A percentile compares a stretch with the other conserved stretches of the same genome.
These are phyloP conservation scores for Acanthiza pusilla DNA, from an alignment of 2,797 vertebrate genomes.

Conservation along the genomic window DNA sequence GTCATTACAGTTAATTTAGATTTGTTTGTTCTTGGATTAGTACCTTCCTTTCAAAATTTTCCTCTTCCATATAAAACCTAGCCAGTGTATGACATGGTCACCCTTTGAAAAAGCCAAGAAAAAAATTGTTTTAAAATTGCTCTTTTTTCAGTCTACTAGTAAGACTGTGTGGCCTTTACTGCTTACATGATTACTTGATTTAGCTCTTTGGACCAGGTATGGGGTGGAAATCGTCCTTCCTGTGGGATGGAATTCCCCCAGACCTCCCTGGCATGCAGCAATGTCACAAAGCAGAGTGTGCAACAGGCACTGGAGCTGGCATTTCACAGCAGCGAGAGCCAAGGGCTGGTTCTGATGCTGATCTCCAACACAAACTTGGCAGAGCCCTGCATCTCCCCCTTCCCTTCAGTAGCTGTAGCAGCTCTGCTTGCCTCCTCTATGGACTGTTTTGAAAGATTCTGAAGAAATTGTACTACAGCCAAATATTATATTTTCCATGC, in stretches of 20 bases:
- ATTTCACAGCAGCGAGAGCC: not conserved
- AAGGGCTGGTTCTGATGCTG: not conserved
- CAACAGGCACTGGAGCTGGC: not conserved
- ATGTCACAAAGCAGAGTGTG: not conserved
- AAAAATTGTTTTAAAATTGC: not conserved
- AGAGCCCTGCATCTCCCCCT: not conserved
- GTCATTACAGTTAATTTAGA: not conserved
- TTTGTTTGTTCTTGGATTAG: not conserved
- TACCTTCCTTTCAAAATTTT: not conserved
- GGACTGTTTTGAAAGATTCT: not conserved
- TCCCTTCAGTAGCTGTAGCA: not conserved
- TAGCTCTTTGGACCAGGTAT: not conserved
- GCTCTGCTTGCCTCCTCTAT: not conserved
- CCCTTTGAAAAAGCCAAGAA: not conserved
- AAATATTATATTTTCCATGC: not conserved
- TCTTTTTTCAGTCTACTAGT: not conserved
- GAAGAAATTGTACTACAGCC: not conserved
- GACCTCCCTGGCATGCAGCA: rapidly evolving
- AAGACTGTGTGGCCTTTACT: not conserved
- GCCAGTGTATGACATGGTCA: no score
- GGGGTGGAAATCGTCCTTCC: not conserved
- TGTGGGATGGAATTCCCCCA: rapidly evolving
- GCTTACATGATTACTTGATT: not conserved
- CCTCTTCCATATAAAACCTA: not conserved
- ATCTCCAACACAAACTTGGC: not conserved